A percentile compares a stretch with the other conserved stretches of the same genome.
Conservation (phyloP, 1,140 invertebrate species). For the Triops cancriformis region DNA sequence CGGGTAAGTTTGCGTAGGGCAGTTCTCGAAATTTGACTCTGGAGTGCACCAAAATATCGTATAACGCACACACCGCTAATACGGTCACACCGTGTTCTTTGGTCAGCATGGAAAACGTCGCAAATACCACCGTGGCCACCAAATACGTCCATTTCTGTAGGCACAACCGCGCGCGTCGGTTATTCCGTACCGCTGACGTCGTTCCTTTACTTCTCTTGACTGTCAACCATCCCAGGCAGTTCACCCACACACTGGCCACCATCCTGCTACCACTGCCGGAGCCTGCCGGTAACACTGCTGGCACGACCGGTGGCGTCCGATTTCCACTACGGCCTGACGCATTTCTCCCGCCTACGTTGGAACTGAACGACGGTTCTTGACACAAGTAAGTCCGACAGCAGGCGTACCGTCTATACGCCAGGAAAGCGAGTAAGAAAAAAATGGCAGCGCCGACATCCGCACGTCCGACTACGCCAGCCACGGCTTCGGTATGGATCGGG, state of each 20-base stretch:
- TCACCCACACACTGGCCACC: not conserved
- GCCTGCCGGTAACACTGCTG: not conserved
- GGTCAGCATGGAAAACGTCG: conserved; percentile 63
- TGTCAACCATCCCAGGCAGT: conserved; percentile 33
- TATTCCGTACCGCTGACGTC: not conserved
- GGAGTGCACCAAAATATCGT: conserved; percentile 52
- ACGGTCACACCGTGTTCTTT: conserved; percentile 91
- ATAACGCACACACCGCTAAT: conserved; percentile 73
- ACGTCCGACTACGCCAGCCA: conserved; percentile 89
- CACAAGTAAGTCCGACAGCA: conserved; percentile 27
- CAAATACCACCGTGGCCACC: conserved; percentile 46
- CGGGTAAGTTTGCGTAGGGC: conserved; percentile 32
- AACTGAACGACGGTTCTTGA: not conserved
- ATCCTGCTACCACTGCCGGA: not conserved
- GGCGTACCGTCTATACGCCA: conserved; percentile 57
- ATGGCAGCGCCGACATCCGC: conserved; percentile 87
- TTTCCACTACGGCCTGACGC: not conserved
- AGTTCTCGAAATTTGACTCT: conserved; percentile 28
- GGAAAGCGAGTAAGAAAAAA: conserved; percentile 77
- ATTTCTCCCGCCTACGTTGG: not conserved
- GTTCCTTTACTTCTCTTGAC: conserved; percentile 34
- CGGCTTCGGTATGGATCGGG: conserved; percentile 92
- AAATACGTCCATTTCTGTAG: conserved; percentile 46
- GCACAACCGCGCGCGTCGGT: conserved; percentile 36
- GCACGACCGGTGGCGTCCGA: not conserved